Evolutionary conservation across 2,888 invertebrate genomes (phyloP).

Genomic region (Nephrotoma guestfalica): DNA sequence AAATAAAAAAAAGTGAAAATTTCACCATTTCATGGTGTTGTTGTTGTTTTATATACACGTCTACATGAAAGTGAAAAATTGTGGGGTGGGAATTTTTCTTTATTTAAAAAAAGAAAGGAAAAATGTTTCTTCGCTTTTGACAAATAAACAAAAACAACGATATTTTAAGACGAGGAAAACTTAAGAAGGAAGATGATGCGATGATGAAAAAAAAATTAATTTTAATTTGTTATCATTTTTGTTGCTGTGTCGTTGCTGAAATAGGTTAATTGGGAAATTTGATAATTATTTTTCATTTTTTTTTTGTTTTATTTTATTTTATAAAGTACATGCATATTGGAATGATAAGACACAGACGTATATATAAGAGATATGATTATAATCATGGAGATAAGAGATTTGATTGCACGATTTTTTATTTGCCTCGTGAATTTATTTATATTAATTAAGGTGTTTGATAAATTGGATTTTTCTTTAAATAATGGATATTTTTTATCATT

Average conservation of each 20-base stretch:
- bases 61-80: neutral
- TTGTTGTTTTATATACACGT: neutral
- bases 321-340: neutral
- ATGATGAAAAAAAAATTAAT: neutral
- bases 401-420: neutral
- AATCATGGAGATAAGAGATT: neutral
- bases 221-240: neutral
- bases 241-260: neutral
- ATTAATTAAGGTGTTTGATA: neutral
- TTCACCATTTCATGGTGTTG: neutral
- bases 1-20: neutral
- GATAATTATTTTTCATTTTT: neutral
- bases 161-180: neutral
- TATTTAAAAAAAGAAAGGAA: neutral
- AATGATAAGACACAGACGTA: neutral
- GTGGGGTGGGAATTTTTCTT: neutral
- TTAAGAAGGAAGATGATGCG: neutral
- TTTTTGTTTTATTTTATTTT: neutral
- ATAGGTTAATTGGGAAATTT: neutral
- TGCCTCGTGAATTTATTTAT: neutral
- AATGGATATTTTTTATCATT: neutral
- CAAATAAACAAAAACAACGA: neutral
- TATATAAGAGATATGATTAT: neutral
- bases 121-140: neutral
- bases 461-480: neutral